Evolutionary conservation across 2,113 vertebrate species (phyloP).

Genomic region (Megaceryle maxima): DNA sequence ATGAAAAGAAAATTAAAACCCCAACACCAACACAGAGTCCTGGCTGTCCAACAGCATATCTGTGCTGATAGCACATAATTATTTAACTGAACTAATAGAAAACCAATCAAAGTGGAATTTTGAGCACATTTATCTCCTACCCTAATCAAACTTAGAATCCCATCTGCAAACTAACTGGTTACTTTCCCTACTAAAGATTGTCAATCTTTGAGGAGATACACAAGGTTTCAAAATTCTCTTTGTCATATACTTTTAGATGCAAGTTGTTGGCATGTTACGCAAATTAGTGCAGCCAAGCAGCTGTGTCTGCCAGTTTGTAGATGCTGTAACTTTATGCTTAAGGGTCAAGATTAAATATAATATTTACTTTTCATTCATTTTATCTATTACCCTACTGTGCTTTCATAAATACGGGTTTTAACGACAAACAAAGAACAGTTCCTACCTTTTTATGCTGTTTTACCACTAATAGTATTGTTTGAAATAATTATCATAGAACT

Average conservation of each 20-base stretch:
- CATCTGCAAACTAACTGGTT: neutral
- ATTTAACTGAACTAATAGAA: neutral
- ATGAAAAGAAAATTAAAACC: neutral
- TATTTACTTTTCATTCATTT: neutral
- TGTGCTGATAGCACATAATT: rapidly evolving
- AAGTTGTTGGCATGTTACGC: neutral
- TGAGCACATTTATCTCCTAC: neutral
- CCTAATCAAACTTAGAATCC: neutral
- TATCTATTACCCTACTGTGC: neutral
- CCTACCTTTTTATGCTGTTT: neutral
- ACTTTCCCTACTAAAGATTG: neutral
- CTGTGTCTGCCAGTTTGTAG: neutral
- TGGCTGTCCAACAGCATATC: neutral
- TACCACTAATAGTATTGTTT: neutral
- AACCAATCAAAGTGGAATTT: neutral
- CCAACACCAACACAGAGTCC: neutral
- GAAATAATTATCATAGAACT: neutral
- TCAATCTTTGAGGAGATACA: neutral
- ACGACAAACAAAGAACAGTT: neutral
- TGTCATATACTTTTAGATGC: neutral
- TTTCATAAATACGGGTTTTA: neutral
- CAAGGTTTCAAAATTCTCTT: neutral
- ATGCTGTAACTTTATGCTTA: neutral
- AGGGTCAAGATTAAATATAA: neutral
- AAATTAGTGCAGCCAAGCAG: neutral